phyloP scores from a whole-genome alignment of 1,140 invertebrate species.

The Callitettix versicolor region DNA sequence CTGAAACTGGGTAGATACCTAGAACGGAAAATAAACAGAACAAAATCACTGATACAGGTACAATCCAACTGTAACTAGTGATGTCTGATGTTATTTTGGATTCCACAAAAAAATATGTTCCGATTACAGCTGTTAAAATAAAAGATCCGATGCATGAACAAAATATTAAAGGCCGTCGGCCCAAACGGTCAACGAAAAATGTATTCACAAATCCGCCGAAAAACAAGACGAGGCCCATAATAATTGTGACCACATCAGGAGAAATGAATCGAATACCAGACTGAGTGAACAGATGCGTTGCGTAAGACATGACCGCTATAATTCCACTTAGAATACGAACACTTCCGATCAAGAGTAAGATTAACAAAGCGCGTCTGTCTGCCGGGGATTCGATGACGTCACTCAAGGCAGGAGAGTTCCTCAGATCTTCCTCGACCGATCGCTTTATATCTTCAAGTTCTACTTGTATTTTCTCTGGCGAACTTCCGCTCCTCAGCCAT shows the following conservation, averaged over 20 bases:
- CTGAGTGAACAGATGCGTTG: slow-evolving; percentile 15
- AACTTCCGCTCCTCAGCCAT: slow-evolving; percentile 43
- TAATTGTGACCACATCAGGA: slow-evolving; percentile 15
- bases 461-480: slow-evolving; percentile 5
- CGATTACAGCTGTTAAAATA: slow-evolving; percentile 29
- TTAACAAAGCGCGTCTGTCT: slow-evolving; percentile 17
- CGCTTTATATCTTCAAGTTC: slow-evolving; percentile 18
- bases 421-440: slow-evolving; percentile 7
- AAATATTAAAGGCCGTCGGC: slow-evolving; percentile 41
- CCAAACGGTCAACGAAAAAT: slow-evolving; percentile 29
- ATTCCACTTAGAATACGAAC: slow-evolving; percentile 18
- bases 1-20: slow-evolving; percentile 14
- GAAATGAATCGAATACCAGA: not conserved
- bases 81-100: slow-evolving; percentile 30
- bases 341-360: slow-evolving; percentile 18
- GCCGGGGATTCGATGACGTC: slow-evolving; percentile 16
- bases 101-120: slow-evolving; percentile 37
- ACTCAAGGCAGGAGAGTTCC: slow-evolving; percentile 11
- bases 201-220: slow-evolving; percentile 33
- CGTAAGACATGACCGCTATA: slow-evolving; percentile 22
- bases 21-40: slow-evolving; percentile 9
- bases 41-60: not conserved
- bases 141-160: slow-evolving; percentile 31
- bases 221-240: slow-evolving; percentile 9
- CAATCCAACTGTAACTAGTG: slow-evolving; percentile 9